A percentile compares a stretch with the other conserved stretches of the same genome.
These are phyloP conservation scores for Selenia dentaria DNA, from an alignment of 2,888 invertebrate species.

Conservation along the genomic window DNA sequence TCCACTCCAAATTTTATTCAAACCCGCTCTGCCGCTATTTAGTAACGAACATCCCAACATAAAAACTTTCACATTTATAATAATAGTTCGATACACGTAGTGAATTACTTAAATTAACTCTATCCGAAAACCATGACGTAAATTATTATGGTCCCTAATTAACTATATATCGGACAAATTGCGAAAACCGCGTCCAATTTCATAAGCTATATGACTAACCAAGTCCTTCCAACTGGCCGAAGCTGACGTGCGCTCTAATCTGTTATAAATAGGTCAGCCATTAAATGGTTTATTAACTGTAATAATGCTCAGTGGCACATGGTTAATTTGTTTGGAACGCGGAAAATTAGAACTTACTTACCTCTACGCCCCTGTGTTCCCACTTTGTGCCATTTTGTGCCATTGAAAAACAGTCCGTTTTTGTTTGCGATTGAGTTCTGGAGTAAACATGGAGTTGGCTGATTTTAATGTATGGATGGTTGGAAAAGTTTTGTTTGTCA, in stretches of 20 bases:
- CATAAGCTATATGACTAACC: conserved; percentile 33
- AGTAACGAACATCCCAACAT: too few species aligned
- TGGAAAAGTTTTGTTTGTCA: conserved; percentile 4
- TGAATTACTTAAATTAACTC: too few species aligned
- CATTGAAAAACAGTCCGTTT: conserved; percentile 39
- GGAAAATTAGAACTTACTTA: conserved; percentile 48
- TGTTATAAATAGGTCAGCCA: conserved; percentile 55
- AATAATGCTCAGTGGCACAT: conserved; percentile 55
- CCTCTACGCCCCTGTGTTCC: conserved; percentile 30
- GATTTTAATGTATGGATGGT: conserved; percentile 3
- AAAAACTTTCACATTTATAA: too few species aligned
- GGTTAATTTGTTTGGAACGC: conserved; percentile 56
- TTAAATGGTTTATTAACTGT: conserved; percentile 59
- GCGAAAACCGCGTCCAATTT: conserved; percentile 32
- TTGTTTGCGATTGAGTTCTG: conserved; percentile 23
- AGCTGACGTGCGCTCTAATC: conserved; percentile 52
- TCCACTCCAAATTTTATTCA: too few species aligned
- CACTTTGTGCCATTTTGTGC: conserved; percentile 35
- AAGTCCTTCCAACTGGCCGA: conserved; percentile 29
- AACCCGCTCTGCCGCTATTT: too few species aligned
- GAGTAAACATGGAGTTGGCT: conserved; percentile 9
- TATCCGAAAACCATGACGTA: too few species aligned
- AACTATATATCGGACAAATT: neutral
- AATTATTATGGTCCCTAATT: too few species aligned
- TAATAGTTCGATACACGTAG: too few species aligned